Evolutionary conservation across 2,888 invertebrate genomes (phyloP), one percentile per base, ranked within the genome.

Genomic region (Epistrophe eligans): DNA sequence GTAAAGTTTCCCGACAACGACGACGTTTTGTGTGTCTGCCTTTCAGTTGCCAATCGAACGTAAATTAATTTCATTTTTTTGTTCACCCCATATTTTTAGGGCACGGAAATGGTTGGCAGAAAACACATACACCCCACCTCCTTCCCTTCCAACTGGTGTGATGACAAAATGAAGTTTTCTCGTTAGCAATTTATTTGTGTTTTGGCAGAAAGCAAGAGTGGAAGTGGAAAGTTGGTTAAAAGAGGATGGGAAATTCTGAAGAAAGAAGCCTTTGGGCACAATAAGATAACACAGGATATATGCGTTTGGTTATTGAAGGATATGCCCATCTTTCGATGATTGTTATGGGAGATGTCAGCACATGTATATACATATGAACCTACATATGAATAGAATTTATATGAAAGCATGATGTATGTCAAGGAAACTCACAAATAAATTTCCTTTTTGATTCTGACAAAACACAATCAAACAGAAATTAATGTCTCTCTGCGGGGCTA

Each of bases 151-250:
- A 58, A 55, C 60, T 74, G 19, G 19, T 87, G 50, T 83, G 83
- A 83, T 83, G 87, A 87, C 83, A 79, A 83, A 83, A 87, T 87
- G 87, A 87, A 87, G 83, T 87, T 87, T 87, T 87, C 87, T 87
- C 87, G 87, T 87, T 87, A 87, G 87, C 87, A 87, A 87, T 87
- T 87, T 87, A 87, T 87, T 83, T 87, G 87, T 87, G 72, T 87
- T 83, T 83, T 87, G 71, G 87, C 77, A 82, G 70, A 50, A 52
- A 40, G 19, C 52, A n/a, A 58, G 0, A 55, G 38, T 52, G 55
- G 55, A 32, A 15, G 70, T 35, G 50, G 13, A 40, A 50, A 40
- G 24, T 17, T 48, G 19, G 13, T 32, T 6, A 24, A 5, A 17
- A 3, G 2, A 13, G n/a, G 64, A 9, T 11, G 5, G 11, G 19